phyloP scores from a whole-genome alignment of 2,797 vertebrate genomes.

The Phalanger gymnotis region DNA sequence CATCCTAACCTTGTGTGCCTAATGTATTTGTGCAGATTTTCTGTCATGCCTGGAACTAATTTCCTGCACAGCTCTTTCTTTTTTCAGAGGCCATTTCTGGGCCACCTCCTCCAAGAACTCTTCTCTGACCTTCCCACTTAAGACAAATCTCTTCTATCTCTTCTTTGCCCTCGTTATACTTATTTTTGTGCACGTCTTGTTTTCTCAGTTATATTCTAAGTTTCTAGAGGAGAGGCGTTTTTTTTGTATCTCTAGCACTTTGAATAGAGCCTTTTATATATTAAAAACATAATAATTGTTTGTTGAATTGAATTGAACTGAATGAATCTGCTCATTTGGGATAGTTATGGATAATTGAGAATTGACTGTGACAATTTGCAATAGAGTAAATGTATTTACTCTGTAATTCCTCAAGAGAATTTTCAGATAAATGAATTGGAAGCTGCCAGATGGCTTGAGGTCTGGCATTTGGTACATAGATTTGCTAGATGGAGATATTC shows the following conservation, averaged over 20 bases:
- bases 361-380: neutral
- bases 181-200: neutral
- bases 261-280: neutral
- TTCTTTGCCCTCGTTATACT: neutral
- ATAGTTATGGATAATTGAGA: neutral
- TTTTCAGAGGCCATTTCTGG: neutral
- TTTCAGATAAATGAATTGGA: slow-evolving; percentile 32
- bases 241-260: neutral
- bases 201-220: neutral
- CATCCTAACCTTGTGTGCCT: neutral
- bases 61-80: neutral
- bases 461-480: slow-evolving; percentile 4
- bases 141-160: neutral
- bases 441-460: neutral
- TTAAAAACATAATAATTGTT: neutral
- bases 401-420: slow-evolving; percentile 42
- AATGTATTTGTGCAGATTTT: neutral
- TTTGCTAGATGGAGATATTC: neutral
- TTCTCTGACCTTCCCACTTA: neutral
- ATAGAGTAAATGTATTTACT: slow-evolving; percentile 3
- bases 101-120: neutral
- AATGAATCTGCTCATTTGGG: neutral
- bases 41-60: neutral
- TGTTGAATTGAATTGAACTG: neutral
- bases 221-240: neutral